phyloP scores from a whole-genome alignment of 2,113 vertebrate species.

The Syrrhaptes paradoxus region DNA sequence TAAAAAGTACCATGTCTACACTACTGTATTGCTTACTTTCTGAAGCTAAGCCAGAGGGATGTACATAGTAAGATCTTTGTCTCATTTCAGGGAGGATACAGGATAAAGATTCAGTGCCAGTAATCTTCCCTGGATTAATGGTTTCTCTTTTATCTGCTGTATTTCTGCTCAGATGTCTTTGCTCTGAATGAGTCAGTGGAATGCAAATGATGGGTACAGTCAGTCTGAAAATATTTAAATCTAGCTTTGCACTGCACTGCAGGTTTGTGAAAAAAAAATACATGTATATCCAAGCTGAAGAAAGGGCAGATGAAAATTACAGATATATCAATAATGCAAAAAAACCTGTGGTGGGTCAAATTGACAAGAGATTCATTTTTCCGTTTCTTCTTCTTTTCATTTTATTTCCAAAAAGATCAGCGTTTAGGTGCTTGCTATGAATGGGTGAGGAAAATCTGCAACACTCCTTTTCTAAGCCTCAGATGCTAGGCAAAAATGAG shows the following conservation, averaged over 20 bases:
- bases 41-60: slow-evolving; percentile 82
- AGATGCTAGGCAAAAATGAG: slow-evolving; percentile 66
- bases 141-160: slow-evolving; percentile 99
- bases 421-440: slow-evolving; percentile 68
- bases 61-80: slow-evolving; percentile 86
- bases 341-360: slow-evolving; percentile 48
- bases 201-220: slow-evolving; percentile 93
- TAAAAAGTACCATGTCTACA: slow-evolving; percentile 72
- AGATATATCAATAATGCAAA: slow-evolving; percentile 66
- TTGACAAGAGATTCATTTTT: slow-evolving; percentile 72
- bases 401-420: slow-evolving; percentile 46
- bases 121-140: slow-evolving; percentile 99
- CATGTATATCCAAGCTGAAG: slow-evolving; percentile 25
- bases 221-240: slow-evolving; percentile 85
- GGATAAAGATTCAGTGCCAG: slow-evolving; percentile 98
- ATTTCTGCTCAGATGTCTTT: slow-evolving; percentile 98
- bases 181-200: slow-evolving; percentile 92
- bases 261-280: slow-evolving; percentile 67
- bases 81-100: slow-evolving; percentile 84
- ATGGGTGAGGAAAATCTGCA: slow-evolving; percentile 60
- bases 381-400: slow-evolving; percentile 27
- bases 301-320: slow-evolving; percentile 75
- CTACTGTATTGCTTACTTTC: slow-evolving; percentile 78
- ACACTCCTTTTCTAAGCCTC: slow-evolving; percentile 65
- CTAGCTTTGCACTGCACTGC: slow-evolving; percentile 81